Conservation (phyloP, 2,113 vertebrate species). For the Cyprinodon variegatus region DNA sequence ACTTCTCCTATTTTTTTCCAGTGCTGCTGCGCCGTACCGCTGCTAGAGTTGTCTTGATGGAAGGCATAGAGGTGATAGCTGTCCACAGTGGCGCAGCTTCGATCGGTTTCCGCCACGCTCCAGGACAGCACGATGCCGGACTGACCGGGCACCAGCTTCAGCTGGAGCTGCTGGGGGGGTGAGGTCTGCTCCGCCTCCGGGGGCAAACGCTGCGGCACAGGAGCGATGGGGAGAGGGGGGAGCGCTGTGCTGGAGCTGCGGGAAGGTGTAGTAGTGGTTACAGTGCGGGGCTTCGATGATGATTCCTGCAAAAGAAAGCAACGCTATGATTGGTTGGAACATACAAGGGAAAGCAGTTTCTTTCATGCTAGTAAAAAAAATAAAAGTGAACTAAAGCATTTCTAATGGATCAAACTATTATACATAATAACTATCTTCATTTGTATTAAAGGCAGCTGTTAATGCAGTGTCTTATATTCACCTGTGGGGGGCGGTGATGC, state of each 20-base stretch:
- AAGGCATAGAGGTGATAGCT: constrained; percentile 98
- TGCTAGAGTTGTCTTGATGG: constrained; percentile 82
- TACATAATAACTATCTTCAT: no score
- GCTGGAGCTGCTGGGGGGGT: constrained; percentile 89
- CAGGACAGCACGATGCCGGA: constrained; percentile 97
- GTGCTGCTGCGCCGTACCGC: constrained; percentile 77
- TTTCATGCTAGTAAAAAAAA: not conserved
- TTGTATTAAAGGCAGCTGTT: not conserved
- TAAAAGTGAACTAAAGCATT: not conserved
- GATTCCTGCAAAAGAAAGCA: constrained; percentile 63
- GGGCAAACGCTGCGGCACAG: constrained; percentile 74
- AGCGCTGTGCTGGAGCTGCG: constrained; percentile 44
- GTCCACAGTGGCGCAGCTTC: constrained; percentile 90
- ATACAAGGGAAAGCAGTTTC: not conserved
- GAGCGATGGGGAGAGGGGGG: constrained; percentile 79
- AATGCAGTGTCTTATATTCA: constrained; percentile 44
- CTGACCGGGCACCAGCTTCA: constrained; percentile 91
- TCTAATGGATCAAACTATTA: not conserved
- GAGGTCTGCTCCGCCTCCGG: constrained; percentile 83
- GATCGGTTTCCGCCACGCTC: constrained; percentile 93
- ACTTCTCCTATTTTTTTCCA: constrained; percentile 99
- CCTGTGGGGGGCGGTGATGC: constrained; percentile 76
- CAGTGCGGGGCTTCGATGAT: constrained; percentile 59
- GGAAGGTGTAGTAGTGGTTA: constrained; percentile 43
- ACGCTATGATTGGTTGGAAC: not conserved